Evolutionary conservation across 2,888 invertebrate species (phyloP).

Genomic region (Stratiomys singularior): DNA sequence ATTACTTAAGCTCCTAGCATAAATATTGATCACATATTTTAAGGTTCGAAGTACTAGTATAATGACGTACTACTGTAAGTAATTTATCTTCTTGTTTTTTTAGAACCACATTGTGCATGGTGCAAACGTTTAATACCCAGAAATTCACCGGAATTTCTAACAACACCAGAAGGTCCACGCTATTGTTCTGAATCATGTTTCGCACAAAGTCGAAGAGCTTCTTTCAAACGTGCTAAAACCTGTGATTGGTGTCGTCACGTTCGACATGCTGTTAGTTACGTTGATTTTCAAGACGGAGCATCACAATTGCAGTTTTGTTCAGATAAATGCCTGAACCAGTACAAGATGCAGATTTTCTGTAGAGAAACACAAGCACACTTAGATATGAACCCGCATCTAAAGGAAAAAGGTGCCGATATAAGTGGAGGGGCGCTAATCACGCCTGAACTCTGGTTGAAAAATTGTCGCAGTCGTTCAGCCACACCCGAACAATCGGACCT

Average conservation of each 20-base stretch:
- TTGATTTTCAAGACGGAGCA: conserved; percentile 91
- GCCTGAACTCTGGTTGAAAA: conserved; percentile 89
- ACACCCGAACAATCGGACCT: conserved; percentile 69
- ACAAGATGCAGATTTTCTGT: conserved; percentile 97
- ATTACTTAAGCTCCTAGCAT: too few species aligned
- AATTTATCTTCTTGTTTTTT: too few species aligned
- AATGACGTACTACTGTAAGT: too few species aligned
- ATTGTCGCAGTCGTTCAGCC: conserved; percentile 76
- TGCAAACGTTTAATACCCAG: conserved; percentile 75
- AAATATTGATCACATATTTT: too few species aligned
- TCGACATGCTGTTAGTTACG: conserved; percentile 88
- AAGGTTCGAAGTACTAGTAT: too few species aligned
- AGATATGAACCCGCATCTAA: conserved; percentile 82
- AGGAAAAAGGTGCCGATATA: conserved; percentile 63
- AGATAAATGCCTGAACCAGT: conserved; percentile 93
- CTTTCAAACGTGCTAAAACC: conserved; percentile 89
- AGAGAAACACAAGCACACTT: conserved; percentile 92
- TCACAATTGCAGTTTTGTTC: conserved; percentile 91
- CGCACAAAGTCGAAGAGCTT: conserved; percentile 87
- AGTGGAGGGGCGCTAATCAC: conserved; percentile 74
- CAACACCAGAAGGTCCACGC: conserved; percentile 65
- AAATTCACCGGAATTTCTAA: conserved; percentile 68
- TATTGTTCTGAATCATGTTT: conserved; percentile 91
- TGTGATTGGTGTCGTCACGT: conserved; percentile 95
- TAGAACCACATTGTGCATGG: conserved; percentile 78